Conservation (phyloP, 2,888 invertebrate genomes). For the Pharmacophagus antenor region DNA sequence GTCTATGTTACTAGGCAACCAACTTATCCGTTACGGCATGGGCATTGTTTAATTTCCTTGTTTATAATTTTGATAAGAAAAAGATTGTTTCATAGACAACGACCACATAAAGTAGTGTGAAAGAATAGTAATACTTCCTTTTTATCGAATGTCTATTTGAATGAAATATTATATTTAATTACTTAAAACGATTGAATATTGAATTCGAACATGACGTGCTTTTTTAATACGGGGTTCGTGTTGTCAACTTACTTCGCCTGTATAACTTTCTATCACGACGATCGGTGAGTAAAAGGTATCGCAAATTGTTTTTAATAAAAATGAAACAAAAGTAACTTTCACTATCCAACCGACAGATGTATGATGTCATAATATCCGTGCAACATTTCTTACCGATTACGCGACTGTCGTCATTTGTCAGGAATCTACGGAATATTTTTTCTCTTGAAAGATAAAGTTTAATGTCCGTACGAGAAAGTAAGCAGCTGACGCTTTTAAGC, state of each 20-base stretch:
- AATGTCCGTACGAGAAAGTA: constrained; percentile 23
- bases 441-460: constrained; percentile 27
- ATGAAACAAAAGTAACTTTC: constrained; percentile 29
- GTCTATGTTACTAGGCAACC: too few relatives aligned
- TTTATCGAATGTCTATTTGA: too few relatives aligned
- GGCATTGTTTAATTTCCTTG: too few relatives aligned
- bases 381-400: constrained; percentile 32
- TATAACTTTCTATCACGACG: constrained; percentile 26
- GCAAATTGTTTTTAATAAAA: constrained; percentile 22
- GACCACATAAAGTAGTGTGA: too few relatives aligned
- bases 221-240: constrained; percentile 4
- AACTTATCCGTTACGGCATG: too few relatives aligned
- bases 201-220: constrained; percentile 9
- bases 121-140: too few relatives aligned
- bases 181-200: neutral
- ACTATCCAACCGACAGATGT: constrained; percentile 27
- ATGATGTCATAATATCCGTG: constrained; percentile 28
- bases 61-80: too few relatives aligned
- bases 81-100: too few relatives aligned
- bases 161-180: constrained; percentile 15
- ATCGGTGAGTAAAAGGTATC: constrained; percentile 21
- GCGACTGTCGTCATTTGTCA: constrained; percentile 25
- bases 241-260: constrained; percentile 4
- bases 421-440: constrained; percentile 24
- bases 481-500: constrained; percentile 9